Evolutionary conservation across 2,888 invertebrate genomes (phyloP).

Genomic region (Andrena marginata): DNA sequence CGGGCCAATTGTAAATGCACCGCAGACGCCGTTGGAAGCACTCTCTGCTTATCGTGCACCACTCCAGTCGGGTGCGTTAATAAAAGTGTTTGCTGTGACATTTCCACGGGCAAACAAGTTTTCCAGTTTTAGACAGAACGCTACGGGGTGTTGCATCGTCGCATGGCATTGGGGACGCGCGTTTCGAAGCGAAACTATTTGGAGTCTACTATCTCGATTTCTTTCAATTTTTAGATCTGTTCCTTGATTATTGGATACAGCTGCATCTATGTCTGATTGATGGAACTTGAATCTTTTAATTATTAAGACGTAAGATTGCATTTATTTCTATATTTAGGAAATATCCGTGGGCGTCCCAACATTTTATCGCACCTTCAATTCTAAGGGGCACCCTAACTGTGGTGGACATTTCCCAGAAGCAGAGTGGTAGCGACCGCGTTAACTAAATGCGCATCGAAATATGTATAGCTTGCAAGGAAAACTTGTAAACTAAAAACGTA

Average conservation of each 20-base stretch:
- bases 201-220: too few species aligned
- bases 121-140: neutral
- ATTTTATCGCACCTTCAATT: too few species aligned
- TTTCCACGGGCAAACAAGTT: neutral
- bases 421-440: too few species aligned
- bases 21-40: slow-evolving; percentile 19
- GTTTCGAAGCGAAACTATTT: neutral
- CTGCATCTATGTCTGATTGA: neutral
- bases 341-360: neutral
- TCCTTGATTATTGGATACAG: neutral
- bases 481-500: neutral
- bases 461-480: neutral
- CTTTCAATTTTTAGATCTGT: too few species aligned
- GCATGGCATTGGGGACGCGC: neutral
- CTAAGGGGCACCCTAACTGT: too few species aligned
- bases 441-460: too few species aligned
- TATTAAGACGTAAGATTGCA: neutral
- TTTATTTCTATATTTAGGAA: neutral
- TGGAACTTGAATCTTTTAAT: too few species aligned
- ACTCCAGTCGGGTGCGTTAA: neutral
- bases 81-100: slow-evolving; percentile 7
- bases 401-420: too few species aligned
- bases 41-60: slow-evolving; percentile 24
- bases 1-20: slow-evolving; percentile 18
- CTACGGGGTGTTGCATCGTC: neutral